Base-by-base conservation (phyloP, 2,888 invertebrate species). In the Mellilla xanthometata region DNA sequence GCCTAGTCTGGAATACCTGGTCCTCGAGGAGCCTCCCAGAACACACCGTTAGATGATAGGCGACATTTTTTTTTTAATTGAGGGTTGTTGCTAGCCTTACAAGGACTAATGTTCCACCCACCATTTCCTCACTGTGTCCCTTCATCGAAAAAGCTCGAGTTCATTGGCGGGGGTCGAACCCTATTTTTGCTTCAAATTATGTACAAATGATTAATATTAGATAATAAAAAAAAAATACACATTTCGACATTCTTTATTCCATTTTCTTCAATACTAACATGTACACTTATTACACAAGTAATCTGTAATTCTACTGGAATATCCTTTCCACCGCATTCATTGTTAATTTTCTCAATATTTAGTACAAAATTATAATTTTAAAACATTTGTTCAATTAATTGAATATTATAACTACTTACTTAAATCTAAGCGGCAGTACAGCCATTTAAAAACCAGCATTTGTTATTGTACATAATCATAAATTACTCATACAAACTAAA, bases 261-360 rank as follows among this genome's bases (percentile, higher is more conserved):
- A 56, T 66, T 60, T 52, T 60, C 56, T 54, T 58, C 56, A 52
- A 64, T 67, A 55, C 61, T 67, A 55, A 54, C 41, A 47, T 40
- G 55, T 62, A 56, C 58, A 61, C 54, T 52, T 56, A 39, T 36
- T 43, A 36, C 59, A 24, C 24, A n/a, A 7, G 24, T 54, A 58
- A 58, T 57, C 55, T 52, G 49, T 64, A 59, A 56, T 61, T 63
- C 54, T 63, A 67, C 60, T 68, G 66, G 65, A 70, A 68, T 68
- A 64, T 60, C 65, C 60, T 60, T 66, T 58, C 62, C 63, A 63
- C 63, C 60, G 60, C 59, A 57, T 61, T 50, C 52, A n/a, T n/a
- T 43, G 15, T 19, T 19, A 3, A 39, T 58, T 39, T 39, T 34
- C 33, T 56, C 30, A 52, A 49, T 46, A 38, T 54, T 28, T 48